A percentile compares a stretch with the other conserved stretches of the same genome.
These are phyloP conservation scores for Incurvaria masculella DNA, from an alignment of 2,888 invertebrate genomes.

Conservation along the genomic window DNA sequence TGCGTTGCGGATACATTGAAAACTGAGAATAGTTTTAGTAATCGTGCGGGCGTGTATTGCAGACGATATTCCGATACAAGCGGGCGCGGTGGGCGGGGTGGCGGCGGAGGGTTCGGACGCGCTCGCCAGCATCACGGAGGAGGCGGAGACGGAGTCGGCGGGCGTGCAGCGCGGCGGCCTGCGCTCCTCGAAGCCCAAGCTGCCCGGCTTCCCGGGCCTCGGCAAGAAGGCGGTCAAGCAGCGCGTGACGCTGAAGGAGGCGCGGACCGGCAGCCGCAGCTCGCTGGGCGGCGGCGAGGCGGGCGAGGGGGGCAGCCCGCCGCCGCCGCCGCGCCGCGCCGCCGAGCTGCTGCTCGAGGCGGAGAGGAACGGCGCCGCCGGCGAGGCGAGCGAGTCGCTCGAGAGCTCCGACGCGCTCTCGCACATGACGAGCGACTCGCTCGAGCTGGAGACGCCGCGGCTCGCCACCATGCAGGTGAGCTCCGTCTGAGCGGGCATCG, in stretches of 20 bases:
- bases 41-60: conserved; percentile 15
- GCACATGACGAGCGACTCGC: conserved; percentile 47
- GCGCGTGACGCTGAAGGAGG: conserved; percentile 38
- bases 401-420: conserved; percentile 48
- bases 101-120: conserved; percentile 54
- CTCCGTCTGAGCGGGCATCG: conserved; percentile 53
- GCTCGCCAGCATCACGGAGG: conserved; percentile 67
- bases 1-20: too few species aligned
- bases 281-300: conserved; percentile 42
- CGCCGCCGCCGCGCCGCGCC: conserved; percentile 38
- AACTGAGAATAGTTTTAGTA: too few species aligned
- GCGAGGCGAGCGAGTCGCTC: conserved; percentile 23
- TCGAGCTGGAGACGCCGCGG: conserved; percentile 49
- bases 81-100: conserved; percentile 61
- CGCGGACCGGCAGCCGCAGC: conserved; percentile 46
- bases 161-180: conserved; percentile 51
- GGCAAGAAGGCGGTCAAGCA: conserved; percentile 61
- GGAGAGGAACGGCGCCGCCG: conserved; percentile 42
- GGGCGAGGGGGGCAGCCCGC: conserved; percentile 31
- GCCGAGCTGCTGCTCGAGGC: conserved; percentile 34
- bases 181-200: conserved; percentile 60
- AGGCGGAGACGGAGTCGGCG: conserved; percentile 54
- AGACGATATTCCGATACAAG: conserved; percentile 90
- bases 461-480: conserved; percentile 60
- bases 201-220: conserved; percentile 58